These are phyloP conservation scores for Panzeria rudis DNA, from an alignment of 2,888 invertebrate species.

Conservation along the genomic window DNA sequence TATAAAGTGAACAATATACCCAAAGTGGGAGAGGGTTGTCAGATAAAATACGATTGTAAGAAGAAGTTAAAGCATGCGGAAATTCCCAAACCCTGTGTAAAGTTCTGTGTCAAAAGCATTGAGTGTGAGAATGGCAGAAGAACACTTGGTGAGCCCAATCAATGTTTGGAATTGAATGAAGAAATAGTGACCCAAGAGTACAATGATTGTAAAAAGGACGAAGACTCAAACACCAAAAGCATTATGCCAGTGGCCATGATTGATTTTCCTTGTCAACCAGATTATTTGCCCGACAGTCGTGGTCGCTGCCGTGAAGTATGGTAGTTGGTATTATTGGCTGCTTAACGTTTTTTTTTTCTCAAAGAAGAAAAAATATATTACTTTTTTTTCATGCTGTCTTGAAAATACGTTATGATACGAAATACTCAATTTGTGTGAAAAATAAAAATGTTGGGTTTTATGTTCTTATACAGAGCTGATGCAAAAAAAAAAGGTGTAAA, in stretches of 20 bases:
- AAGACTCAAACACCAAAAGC: not conserved
- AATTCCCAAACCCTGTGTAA: constrained; percentile 76
- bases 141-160: constrained; percentile 73
- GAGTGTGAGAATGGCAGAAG: constrained; percentile 74
- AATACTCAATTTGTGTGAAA: constrained; percentile 12
- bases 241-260: constrained; percentile 79
- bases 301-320: constrained; percentile 82
- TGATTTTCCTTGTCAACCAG: constrained; percentile 82
- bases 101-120: constrained; percentile 78
- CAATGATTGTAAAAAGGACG: constrained; percentile 40
- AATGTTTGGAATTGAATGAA: constrained; percentile 79
- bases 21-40: constrained; percentile 74
- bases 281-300: constrained; percentile 80
- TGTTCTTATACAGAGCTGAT: constrained; percentile 1
- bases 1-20: constrained; percentile 73
- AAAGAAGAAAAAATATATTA: not conserved
- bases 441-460: constrained; percentile 18
- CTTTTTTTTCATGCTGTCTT: not conserved
- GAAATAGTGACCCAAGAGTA: constrained; percentile 73
- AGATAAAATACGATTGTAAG: constrained; percentile 75
- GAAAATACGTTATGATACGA: not conserved
- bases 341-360: not conserved
- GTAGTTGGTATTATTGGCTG: constrained; percentile 53
- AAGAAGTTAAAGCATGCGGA: constrained; percentile 76
- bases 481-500: constrained; percentile 28